Percentiles rank a stretch among this genome's conserved stretches.
phyloP scores from a whole-genome alignment of 2,888 invertebrate genomes.

The Drymonia ruficornis region DNA sequence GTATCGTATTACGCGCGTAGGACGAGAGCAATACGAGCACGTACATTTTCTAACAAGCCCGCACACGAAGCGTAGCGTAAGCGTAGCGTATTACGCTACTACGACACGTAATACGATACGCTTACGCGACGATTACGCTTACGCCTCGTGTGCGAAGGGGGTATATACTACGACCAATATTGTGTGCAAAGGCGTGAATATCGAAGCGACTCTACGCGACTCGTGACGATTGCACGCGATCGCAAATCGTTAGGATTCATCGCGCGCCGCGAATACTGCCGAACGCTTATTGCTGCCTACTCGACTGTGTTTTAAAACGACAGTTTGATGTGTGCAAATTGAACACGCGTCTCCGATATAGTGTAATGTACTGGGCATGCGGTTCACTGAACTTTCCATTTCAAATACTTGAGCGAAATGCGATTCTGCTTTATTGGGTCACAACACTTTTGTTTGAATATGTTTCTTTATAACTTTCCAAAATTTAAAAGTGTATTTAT shows the following conservation, averaged over 20 bases:
- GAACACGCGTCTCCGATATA: constrained; percentile 34
- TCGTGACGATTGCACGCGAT: constrained; percentile 32
- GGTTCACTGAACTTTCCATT: constrained; percentile 22
- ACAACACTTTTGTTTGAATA: background rate
- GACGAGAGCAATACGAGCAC: too few relatives aligned
- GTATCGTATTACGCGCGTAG: too few relatives aligned
- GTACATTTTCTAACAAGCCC: too few relatives aligned
- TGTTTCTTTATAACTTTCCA: too few relatives aligned
- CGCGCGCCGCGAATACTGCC: constrained; percentile 40
- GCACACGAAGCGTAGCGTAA: too few relatives aligned
- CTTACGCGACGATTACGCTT: too few relatives aligned
- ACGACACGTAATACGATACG: too few relatives aligned
- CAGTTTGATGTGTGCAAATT: constrained; percentile 41
- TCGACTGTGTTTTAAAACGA: constrained; percentile 41
- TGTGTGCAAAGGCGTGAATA: too few relatives aligned
- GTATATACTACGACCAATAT: too few relatives aligned
- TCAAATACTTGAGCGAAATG: constrained; percentile 8
- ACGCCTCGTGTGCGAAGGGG: too few relatives aligned
- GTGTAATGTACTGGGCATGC: constrained; percentile 22
- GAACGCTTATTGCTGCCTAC: constrained; percentile 36
- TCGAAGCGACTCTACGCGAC: background rate
- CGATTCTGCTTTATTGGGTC: background rate
- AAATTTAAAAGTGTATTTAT: background rate
- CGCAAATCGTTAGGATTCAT: constrained; percentile 45
- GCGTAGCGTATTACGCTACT: too few relatives aligned